These are phyloP conservation scores for Pachliopta kotzebuea DNA, from an alignment of 2,888 invertebrate genomes.

Conservation along the genomic window DNA sequence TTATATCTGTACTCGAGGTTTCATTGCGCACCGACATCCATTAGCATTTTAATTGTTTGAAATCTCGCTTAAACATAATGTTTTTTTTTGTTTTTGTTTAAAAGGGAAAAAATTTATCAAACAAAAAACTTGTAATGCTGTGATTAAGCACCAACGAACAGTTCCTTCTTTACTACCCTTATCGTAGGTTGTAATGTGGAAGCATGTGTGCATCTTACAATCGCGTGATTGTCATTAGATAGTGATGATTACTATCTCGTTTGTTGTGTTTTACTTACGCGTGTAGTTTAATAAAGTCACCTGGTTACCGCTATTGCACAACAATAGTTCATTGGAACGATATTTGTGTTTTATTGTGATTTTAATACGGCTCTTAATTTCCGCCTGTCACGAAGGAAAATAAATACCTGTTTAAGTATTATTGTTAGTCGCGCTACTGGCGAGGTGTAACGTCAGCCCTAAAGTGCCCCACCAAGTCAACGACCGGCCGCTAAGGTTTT, in stretches of 20 bases:
- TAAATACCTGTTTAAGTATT: slow-evolving; percentile 47
- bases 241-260: slow-evolving; percentile 10
- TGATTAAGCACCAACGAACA: not conserved
- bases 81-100: not conserved
- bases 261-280: slow-evolving; percentile 5
- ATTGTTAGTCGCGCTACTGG: slow-evolving; percentile 52
- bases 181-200: too few species aligned
- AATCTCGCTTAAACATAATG: slow-evolving; percentile 41
- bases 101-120: too few species aligned
- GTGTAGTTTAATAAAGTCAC: slow-evolving; percentile 24
- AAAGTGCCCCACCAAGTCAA: slow-evolving; percentile 75
- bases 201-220: not conserved
- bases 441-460: slow-evolving; percentile 71
- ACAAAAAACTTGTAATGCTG: not conserved
- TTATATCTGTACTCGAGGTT: slow-evolving; percentile 53
- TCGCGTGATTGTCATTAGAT: slow-evolving; percentile 2
- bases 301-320: slow-evolving; percentile 28
- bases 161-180: too few species aligned
- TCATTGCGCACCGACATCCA: slow-evolving; percentile 49
- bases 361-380: slow-evolving; percentile 36
- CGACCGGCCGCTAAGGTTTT: slow-evolving; percentile 73
- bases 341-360: slow-evolving; percentile 33
- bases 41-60: slow-evolving; percentile 60
- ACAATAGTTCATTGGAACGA: slow-evolving; percentile 32
- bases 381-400: slow-evolving; percentile 44